Evolutionary conservation across 2,888 invertebrate species (phyloP).

Genomic region (Tineola bisselliella): DNA sequence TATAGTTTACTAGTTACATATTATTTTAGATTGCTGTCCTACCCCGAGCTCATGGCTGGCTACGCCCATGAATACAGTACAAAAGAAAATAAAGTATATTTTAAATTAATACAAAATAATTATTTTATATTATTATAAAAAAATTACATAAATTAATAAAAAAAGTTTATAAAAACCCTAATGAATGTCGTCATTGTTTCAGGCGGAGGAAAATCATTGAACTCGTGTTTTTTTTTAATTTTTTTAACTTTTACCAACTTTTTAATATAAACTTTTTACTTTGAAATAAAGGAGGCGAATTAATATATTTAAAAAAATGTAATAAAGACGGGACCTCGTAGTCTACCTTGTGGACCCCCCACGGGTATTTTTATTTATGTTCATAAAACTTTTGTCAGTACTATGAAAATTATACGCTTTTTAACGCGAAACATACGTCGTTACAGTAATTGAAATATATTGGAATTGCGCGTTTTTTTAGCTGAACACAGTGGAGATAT

Average conservation of each 20-base stretch:
- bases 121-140: too few relatives aligned
- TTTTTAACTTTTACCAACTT: conserved; percentile 29
- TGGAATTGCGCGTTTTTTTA: neutral
- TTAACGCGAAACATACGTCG: neutral
- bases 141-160: conserved; percentile 1
- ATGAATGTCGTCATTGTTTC: conserved; percentile 10
- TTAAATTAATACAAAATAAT: too few relatives aligned
- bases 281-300: conserved; percentile 18
- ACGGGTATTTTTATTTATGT: neutral
- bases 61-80: too few relatives aligned
- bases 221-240: conserved; percentile 1
- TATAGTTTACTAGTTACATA: too few relatives aligned
- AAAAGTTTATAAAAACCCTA: conserved; percentile 5
- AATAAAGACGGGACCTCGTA: neutral
- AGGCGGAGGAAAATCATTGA: neutral
- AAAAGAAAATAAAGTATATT: too few relatives aligned
- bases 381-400: neutral
- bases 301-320: conserved; percentile 7
- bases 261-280: conserved; percentile 55
- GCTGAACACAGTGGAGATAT: neutral
- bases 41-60: too few relatives aligned
- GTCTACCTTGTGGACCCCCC: neutral
- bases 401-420: neutral
- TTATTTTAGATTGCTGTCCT: too few relatives aligned
- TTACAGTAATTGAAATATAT: neutral